A percentile compares a stretch with the other conserved stretches of the same genome.
These are phyloP conservation scores for Neomorphus geoffroyi DNA, from an alignment of 2,797 vertebrate species.

Conservation along the genomic window DNA sequence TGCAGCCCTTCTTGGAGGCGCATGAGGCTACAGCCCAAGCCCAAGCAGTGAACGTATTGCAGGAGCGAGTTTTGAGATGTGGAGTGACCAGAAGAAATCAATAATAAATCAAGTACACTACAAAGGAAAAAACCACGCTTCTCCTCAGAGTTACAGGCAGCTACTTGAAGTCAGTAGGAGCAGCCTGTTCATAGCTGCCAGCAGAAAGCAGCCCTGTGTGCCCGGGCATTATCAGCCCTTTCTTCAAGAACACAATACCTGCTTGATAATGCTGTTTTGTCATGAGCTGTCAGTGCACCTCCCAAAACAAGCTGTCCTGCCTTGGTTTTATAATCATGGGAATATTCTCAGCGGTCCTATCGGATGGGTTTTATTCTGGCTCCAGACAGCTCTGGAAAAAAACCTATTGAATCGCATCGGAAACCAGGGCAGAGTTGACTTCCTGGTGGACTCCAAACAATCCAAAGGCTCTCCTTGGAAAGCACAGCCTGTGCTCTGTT, in stretches of 20 bases:
- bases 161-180: not conserved
- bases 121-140: not conserved
- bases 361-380: constrained; percentile 32
- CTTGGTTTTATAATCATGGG: constrained; percentile 55
- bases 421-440: constrained; percentile 80
- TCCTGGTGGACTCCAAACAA: constrained; percentile 80
- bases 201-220: not conserved
- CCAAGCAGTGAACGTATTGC: not conserved
- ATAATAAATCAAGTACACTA: not conserved
- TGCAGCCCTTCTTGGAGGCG: not conserved
- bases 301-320: constrained; percentile 45
- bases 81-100: not conserved
- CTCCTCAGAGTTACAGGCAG: not conserved
- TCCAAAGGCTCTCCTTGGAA: constrained; percentile 65
- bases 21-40: not conserved
- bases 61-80: not conserved
- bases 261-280: constrained; percentile 39
- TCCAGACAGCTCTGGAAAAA: constrained; percentile 69
- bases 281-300: not conserved
- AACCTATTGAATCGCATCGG: constrained; percentile 74
- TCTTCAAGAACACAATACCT: constrained; percentile 22
- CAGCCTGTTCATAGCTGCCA: not conserved
- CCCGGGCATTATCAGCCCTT: constrained; percentile 22
- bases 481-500: constrained; percentile 68
- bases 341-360: constrained; percentile 47